A percentile compares a stretch with the other conserved stretches of the same genome.
Evolutionary conservation across 2,797 vertebrate genomes (phyloP).

Genomic region (Scarus forsteni): DNA sequence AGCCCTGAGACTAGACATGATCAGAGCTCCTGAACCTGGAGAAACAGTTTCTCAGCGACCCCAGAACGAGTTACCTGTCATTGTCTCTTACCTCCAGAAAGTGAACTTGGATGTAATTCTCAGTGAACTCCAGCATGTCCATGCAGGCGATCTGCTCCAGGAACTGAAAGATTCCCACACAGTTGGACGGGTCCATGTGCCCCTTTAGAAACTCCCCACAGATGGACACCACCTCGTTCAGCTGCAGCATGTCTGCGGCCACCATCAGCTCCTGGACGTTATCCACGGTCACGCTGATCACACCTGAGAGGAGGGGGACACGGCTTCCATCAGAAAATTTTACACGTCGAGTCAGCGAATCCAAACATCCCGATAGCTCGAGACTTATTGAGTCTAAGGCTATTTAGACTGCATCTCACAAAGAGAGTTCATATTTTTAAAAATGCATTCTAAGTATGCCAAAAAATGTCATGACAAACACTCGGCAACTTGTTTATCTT

Average conservation of each 20-base stretch:
- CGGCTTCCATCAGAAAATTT: background rate
- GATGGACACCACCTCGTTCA: constrained; percentile 93
- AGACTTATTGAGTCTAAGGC: too few species aligned
- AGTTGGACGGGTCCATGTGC: constrained; percentile 95
- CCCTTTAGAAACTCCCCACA: constrained; percentile 95
- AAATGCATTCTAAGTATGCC: too few species aligned
- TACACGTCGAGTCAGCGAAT: background rate
- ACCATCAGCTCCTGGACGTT: constrained; percentile 97
- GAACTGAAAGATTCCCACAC: constrained; percentile 96
- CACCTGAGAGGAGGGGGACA: constrained; percentile 77
- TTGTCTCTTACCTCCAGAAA: constrained; percentile 89
- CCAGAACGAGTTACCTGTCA: background rate
- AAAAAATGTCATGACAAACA: too few species aligned
- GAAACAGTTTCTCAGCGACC: too few species aligned
- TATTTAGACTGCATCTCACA: too few species aligned
- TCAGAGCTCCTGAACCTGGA: too few species aligned
- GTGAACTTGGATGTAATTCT: constrained; percentile 95
- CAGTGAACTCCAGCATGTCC: constrained; percentile 93
- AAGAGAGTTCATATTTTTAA: too few species aligned
- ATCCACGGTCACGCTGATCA: constrained; percentile 89
- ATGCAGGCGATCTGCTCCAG: constrained; percentile 94
- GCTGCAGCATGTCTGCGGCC: constrained; percentile 97
- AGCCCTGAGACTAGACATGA: too few species aligned
- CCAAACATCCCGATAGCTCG: too few species aligned
- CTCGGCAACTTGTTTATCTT: too few species aligned